Evolutionary conservation across 2,113 vertebrate genomes (phyloP).

Genomic region (Megatriorchis doriae): DNA sequence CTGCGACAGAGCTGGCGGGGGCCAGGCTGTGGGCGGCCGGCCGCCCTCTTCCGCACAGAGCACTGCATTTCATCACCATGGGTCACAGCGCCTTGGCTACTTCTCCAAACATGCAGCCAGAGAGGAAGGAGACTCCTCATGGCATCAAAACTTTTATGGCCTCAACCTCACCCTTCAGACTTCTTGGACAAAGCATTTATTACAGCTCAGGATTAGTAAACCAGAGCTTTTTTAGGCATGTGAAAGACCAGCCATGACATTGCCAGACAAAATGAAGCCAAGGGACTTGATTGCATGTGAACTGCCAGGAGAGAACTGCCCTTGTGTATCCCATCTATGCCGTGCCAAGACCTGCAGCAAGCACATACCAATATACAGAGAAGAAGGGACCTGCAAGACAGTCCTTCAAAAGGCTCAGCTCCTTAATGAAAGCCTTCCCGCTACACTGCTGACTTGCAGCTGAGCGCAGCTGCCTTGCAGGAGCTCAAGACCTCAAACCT

Average conservation of each 20-base stretch:
- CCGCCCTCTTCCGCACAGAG: fast-evolving
- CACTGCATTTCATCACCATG: fast-evolving
- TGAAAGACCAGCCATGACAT: background rate
- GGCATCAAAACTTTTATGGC: background rate
- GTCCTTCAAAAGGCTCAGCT: background rate
- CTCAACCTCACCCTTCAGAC: background rate
- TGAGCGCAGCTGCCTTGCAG: fast-evolving
- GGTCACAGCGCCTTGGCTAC: background rate
- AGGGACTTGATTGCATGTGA: fast-evolving
- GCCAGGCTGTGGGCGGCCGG: fast-evolving
- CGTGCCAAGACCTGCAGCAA: no score
- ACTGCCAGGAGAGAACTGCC: background rate
- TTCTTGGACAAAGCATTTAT: background rate
- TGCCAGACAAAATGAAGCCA: no score
- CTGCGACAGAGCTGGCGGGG: fast-evolving
- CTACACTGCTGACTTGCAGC: background rate
- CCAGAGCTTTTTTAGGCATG: background rate
- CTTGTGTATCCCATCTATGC: fast-evolving
- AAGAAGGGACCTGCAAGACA: no score
- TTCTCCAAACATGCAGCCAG: background rate
- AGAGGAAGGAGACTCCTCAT: background rate
- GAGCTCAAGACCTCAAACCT: background rate
- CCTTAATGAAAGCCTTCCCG: fast-evolving
- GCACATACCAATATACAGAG: fast-evolving
- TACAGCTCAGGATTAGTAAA: background rate